These are phyloP conservation scores for Brachionus koreanus DNA, from an alignment of 1,140 invertebrate genomes.

Conservation along the genomic window DNA sequence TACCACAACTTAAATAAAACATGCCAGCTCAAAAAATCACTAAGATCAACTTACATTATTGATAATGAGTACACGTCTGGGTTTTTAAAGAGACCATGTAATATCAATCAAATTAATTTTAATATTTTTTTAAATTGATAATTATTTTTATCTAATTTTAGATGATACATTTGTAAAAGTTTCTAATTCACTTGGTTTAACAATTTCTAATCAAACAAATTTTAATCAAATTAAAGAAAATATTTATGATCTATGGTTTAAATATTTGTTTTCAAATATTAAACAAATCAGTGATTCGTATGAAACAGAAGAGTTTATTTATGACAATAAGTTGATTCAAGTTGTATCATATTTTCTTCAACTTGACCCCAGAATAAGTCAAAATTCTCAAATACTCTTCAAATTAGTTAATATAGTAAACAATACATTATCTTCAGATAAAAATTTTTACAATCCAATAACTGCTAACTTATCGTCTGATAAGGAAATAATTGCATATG, in stretches of 20 bases:
- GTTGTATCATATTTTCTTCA: conserved; percentile 1
- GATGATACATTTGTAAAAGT: conserved; percentile 32
- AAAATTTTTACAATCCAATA: neutral
- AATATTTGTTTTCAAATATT: conserved; percentile 20
- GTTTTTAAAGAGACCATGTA: conserved; percentile 13
- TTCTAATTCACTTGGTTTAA: conserved; percentile 7
- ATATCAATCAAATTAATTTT: neutral
- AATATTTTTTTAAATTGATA: neutral
- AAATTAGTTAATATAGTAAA: conserved; percentile 23
- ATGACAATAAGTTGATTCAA: neutral
- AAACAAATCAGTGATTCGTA: neutral
- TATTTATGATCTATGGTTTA: conserved; percentile 1
- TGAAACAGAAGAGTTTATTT: neutral
- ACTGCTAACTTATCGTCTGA: neutral
- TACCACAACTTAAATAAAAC: neutral
- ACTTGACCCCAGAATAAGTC: conserved; percentile 32
- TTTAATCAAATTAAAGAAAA: neutral
- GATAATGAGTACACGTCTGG: conserved; percentile 8
- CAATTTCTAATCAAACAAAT: neutral
- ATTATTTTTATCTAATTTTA: neutral
- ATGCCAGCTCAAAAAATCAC: conserved; percentile 16
- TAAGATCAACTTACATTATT: neutral
- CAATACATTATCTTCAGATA: neutral
- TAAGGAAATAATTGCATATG: neutral
- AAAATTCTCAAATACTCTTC: conserved; percentile 38